These are phyloP conservation scores for Zosterops borbonicus DNA, from an alignment of 2,113 vertebrate genomes.

Conservation along the genomic window DNA sequence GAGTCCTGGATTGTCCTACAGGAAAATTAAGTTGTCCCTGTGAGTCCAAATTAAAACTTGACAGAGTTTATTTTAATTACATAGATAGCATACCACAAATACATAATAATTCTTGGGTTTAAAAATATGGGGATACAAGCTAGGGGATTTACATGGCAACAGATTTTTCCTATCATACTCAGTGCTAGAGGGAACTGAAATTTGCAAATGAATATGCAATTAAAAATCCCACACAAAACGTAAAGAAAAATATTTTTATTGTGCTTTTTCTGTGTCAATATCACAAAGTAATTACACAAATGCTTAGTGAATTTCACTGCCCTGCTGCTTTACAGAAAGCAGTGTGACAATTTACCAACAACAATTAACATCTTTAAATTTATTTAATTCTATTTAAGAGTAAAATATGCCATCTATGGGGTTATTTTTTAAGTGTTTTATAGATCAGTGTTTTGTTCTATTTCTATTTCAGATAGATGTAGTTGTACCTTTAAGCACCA, in stretches of 20 bases:
- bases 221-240: slow-evolving; percentile 4
- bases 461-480: background rate
- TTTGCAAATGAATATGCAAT: slow-evolving; percentile 16
- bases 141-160: background rate
- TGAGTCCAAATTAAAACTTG: background rate
- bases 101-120: background rate
- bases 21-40: background rate
- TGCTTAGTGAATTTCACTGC: slow-evolving; percentile 11
- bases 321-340: slow-evolving; percentile 17
- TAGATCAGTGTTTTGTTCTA: background rate
- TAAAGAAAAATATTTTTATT: slow-evolving; percentile 34
- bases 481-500: slow-evolving; percentile 55
- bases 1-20: background rate
- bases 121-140: background rate
- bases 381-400: background rate
- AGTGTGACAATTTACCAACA: background rate
- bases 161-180: background rate
- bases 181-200: background rate
- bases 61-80: background rate
- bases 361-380: background rate
- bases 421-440: background rate
- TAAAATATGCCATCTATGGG: background rate
- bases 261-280: background rate
- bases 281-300: slow-evolving; percentile 32
- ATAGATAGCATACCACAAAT: background rate